A percentile compares a stretch with the other conserved stretches of the same genome.
Evolutionary conservation across 2,113 vertebrate species (phyloP).

Genomic region (Tupaia tana): DNA sequence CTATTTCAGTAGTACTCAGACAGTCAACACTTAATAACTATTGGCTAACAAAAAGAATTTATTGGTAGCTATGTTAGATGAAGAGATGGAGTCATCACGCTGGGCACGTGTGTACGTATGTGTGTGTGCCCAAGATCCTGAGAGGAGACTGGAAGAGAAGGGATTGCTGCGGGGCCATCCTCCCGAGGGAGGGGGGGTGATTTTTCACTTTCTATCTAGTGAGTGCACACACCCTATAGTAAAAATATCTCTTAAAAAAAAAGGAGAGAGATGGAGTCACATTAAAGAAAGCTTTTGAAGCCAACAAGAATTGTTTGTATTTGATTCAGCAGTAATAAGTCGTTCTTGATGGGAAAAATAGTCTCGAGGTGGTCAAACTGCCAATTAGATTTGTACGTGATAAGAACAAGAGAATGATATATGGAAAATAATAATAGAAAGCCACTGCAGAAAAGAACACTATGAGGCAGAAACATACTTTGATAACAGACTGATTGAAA

Average conservation of each 20-base stretch:
- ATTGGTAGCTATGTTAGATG: too few species aligned
- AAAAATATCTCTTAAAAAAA: too few species aligned
- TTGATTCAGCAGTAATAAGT: slow-evolving; percentile 35
- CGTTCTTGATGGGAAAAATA: background rate
- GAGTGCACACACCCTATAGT: too few species aligned
- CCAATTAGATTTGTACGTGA: background rate
- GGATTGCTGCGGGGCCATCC: too few species aligned
- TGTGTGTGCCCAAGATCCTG: too few species aligned
- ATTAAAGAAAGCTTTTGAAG: background rate
- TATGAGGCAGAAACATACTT: background rate
- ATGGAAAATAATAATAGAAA: background rate
- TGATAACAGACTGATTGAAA: background rate
- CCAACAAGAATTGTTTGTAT: background rate
- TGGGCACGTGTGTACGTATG: too few species aligned
- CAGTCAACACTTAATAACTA: background rate
- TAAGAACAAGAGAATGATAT: slow-evolving; percentile 7
- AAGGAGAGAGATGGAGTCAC: background rate
- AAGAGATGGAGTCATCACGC: too few species aligned
- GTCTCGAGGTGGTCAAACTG: background rate
- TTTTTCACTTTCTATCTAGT: too few species aligned
- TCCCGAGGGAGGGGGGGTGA: too few species aligned
- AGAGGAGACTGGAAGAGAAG: too few species aligned
- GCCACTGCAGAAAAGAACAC: background rate
- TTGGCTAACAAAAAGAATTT: slow-evolving; percentile 4
- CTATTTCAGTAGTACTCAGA: background rate